A percentile compares a stretch with the other conserved stretches of the same genome.
These are phyloP conservation scores for Oligia latruncula DNA, from an alignment of 2,888 invertebrate species.

Conservation along the genomic window DNA sequence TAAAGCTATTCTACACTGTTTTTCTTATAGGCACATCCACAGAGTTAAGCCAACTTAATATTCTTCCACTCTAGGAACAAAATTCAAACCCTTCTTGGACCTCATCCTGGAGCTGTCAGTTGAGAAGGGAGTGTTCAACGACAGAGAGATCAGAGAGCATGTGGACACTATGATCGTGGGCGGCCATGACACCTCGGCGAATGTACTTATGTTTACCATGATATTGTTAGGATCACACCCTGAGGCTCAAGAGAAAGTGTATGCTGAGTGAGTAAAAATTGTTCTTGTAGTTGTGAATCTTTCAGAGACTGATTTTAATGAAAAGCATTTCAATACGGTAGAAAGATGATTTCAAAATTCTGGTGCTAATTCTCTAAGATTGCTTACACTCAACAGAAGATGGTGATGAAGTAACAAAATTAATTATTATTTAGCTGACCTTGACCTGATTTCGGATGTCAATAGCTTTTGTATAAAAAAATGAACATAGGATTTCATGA, in stretches of 20 bases:
- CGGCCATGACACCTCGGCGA: constrained; percentile 88
- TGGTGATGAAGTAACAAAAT: neutral
- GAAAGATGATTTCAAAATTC: neutral
- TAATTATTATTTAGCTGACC: neutral
- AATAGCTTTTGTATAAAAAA: neutral
- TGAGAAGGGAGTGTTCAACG: constrained; percentile 83
- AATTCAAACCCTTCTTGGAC: constrained; percentile 89
- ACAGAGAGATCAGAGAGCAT: constrained; percentile 89
- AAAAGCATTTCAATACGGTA: neutral
- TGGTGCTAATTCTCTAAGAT: neutral
- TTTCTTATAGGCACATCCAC: neutral
- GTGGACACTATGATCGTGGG: constrained; percentile 91
- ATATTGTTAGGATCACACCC: constrained; percentile 83
- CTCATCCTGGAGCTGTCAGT: constrained; percentile 86
- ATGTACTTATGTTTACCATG: constrained; percentile 82
- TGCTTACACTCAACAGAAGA: neutral
- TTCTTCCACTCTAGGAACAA: constrained; percentile 67
- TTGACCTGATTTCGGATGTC: neutral
- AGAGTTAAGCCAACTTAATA: neutral
- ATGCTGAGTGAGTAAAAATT: constrained; percentile 78
- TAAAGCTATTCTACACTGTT: too few relatives aligned
- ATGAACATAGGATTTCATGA: neutral
- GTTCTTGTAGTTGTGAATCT: neutral
- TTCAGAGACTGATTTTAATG: neutral
- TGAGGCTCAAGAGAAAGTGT: constrained; percentile 79